These are phyloP conservation scores for Ochropleura plecta DNA, from an alignment of 2,888 invertebrate species.

Conservation along the genomic window DNA sequence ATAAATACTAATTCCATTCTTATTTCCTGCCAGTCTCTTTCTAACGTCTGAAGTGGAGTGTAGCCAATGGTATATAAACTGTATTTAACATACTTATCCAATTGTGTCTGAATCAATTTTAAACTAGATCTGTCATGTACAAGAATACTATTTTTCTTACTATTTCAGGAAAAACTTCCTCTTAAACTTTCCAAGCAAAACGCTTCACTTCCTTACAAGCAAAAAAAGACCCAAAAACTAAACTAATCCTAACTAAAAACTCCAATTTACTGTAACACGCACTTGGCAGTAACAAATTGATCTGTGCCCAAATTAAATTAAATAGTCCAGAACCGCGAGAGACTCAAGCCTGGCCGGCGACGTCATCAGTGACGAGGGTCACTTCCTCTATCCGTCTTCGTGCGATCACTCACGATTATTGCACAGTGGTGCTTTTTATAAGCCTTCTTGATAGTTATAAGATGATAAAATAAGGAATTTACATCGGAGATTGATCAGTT, in stretches of 20 bases:
- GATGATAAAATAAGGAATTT: constrained; percentile 48
- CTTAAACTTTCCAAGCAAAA: constrained; percentile 3
- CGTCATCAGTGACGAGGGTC: constrained; percentile 73
- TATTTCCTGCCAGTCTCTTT: neutral
- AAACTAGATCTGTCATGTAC: neutral
- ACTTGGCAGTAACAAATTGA: constrained; percentile 63
- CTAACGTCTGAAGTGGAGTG: neutral
- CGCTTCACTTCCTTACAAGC: constrained; percentile 7
- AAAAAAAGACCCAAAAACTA: constrained; percentile 22
- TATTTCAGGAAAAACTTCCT: neutral
- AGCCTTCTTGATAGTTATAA: constrained; percentile 52
- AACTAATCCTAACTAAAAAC: constrained; percentile 56
- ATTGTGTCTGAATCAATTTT: neutral
- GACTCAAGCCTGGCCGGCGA: constrained; percentile 40
- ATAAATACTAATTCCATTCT: too few species aligned
- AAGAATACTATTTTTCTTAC: neutral
- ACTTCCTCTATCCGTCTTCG: constrained; percentile 68
- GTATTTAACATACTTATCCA: neutral
- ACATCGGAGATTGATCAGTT: constrained; percentile 56
- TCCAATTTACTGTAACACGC: constrained; percentile 56
- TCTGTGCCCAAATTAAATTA: constrained; percentile 64
- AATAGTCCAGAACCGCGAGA: constrained; percentile 55
- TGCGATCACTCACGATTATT: constrained; percentile 77
- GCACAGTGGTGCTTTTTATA: constrained; percentile 55
- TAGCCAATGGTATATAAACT: neutral